These are phyloP conservation scores for Ellobius talpinus DNA, from an alignment of 2,113 vertebrate genomes.

Conservation along the genomic window DNA sequence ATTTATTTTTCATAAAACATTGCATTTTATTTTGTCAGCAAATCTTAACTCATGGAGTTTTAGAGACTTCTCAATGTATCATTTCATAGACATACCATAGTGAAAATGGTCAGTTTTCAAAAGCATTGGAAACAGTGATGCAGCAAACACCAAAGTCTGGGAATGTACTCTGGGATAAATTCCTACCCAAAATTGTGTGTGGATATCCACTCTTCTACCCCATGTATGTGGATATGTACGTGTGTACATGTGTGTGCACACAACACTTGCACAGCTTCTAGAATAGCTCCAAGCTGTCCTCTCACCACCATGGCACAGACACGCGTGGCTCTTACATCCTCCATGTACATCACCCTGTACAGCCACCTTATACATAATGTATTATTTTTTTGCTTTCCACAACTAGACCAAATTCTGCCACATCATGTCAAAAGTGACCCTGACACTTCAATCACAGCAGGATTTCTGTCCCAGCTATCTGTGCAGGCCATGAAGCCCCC, in stretches of 20 bases:
- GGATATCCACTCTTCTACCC: neutral
- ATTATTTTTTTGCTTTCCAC: neutral
- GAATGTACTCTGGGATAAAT: neutral
- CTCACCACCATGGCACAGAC: too few species aligned
- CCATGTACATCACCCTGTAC: too few species aligned
- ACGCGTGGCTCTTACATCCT: too few species aligned
- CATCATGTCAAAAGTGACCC: neutral
- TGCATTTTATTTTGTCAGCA: neutral
- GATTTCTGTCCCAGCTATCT: neutral
- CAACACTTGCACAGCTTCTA: neutral
- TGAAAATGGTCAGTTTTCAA: neutral
- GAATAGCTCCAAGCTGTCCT: too few species aligned
- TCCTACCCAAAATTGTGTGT: neutral
- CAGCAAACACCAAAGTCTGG: neutral
- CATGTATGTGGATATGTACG: neutral
- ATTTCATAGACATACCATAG: neutral
- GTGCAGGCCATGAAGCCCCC: fast-evolving
- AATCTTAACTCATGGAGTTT: neutral
- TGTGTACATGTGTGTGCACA: too few species aligned
- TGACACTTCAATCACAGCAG: neutral
- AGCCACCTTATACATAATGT: neutral
- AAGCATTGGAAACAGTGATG: neutral
- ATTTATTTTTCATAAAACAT: neutral
- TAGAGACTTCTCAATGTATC: neutral
- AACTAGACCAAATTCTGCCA: neutral